Evolutionary conservation across 1,140 invertebrate genomes (phyloP), one percentile per base, ranked within the genome.

Genomic region (Catajapyx aquilonaris): DNA sequence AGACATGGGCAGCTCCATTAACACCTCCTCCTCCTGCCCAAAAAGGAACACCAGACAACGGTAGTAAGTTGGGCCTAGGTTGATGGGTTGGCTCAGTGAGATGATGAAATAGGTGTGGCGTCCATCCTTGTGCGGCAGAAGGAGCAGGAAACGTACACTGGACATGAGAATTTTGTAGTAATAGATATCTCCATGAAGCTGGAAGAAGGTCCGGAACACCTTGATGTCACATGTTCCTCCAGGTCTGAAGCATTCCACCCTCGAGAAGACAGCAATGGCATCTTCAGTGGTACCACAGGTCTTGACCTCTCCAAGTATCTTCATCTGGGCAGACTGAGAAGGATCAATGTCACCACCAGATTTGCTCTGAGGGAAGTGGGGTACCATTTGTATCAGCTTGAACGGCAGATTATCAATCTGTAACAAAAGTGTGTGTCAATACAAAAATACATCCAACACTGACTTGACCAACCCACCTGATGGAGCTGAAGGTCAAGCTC

Each of bases 161-260:
- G 84, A 84, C 69, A 93, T 84, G 0, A 93, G 88, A 47, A 99
- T 96, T 61, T 99, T 99, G 61, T 98, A 99, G 63, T 99, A 93
- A 56, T 96, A 98, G 1, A 95, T 97, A 71, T 99, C 99, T 60
- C 95, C 95, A 54, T 99, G 95, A 36, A 99, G 73, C 64, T 98
- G 93, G 51, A 99, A 83, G 58, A 97, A 98, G 2, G 85, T 76
- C 39, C 84, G 80, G 53, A 94, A 99, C 31, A 99, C 77, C 65
- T 98, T 98, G 57, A 99, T 93, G 54, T 99, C 95, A 55, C 99
- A 99, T 43, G 94, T 86, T 73, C 95, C 95, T 65, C 86, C 88
- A 41, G 95, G 95, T 32, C 94, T 98, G 31, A 98, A 76, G 61
- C 93, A 98, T 46, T 96, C 87, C 41, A 98, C 74, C 64, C 98